Base-by-base conservation (phyloP, 2,888 invertebrate species). In the Leptinotarsa rubiginosa region DNA sequence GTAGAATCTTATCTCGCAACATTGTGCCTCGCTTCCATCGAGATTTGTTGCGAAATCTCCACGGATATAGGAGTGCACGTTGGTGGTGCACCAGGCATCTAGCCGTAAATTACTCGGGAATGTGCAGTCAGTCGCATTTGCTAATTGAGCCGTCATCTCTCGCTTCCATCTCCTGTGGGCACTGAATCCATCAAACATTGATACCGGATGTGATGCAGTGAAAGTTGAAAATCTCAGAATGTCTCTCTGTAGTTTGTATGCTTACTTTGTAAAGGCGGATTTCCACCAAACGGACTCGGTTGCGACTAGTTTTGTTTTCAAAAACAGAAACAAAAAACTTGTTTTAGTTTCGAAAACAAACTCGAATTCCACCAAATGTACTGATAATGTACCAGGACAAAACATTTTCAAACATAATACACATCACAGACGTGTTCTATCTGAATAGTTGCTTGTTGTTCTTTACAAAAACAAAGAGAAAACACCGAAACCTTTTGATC, bases 81-180 rank as follows among this genome's bases (percentile, higher is more conserved):
- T 56, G 56, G 22, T 22, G 56, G 10, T 56, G 56, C 56, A 56
- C 56, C 16, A 56, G 56, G 13, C 56, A 15, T 56, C 56, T 13
- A 22, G 56, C 13, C 56, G 15, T 56, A 56, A 56, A 56, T 56
- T 56, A 22, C 56, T 56, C 22, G 56, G 22, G 22, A 56, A 56
- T 56, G 56, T 56, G 56, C 22, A 56, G 56, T 22, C 56, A 25
- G 56, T 15, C 56, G 56, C 56, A 56, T 56, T 56, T 22, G 56
- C 56, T 56, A 56, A 56, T 56, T 56, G 56, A 56, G 56, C 56
- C 18, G 56, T 56, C 56, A 56, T 56, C 56, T 56, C 56, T 52
- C 52, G 18, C 18, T 52, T 2, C 56, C 56, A 22, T 4, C 20
- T 56, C 56, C 56, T 15, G 13, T 22, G 56, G 56, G 56, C 15